Conservation (phyloP, 2,113 vertebrate genomes). For the Anser cygnoides region DNA sequence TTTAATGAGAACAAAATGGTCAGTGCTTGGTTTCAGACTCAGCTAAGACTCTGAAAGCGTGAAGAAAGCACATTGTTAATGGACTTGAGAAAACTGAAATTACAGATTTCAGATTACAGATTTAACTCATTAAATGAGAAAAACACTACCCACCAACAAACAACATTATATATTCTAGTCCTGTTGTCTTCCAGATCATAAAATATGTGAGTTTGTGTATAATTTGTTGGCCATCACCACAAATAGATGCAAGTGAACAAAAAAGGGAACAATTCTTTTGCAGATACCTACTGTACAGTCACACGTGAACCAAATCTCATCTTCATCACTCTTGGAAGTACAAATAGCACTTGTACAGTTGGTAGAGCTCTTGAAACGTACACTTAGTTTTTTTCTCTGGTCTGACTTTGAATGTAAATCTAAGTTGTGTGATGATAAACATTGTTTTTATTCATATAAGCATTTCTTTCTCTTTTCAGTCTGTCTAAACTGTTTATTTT, state of each 20-base stretch:
- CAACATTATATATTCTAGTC: neutral
- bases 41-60: neutral
- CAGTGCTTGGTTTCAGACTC: neutral
- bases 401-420: neutral
- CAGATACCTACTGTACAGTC: neutral
- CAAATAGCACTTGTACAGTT: neutral
- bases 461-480: neutral
- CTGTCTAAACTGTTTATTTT: slow-evolving; percentile 23
- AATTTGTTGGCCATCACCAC: neutral
- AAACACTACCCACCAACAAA: neutral
- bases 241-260: neutral
- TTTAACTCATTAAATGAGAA: neutral
- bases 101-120: neutral
- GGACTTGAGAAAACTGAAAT: neutral
- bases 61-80: neutral
- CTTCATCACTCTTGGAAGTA: neutral
- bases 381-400: neutral
- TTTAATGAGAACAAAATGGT: neutral
- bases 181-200: neutral
- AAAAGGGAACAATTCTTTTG: neutral
- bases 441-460: neutral
- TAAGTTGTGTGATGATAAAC: neutral
- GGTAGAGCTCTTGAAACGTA: neutral
- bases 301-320: neutral
- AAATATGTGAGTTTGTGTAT: neutral